Evolutionary conservation across 2,113 vertebrate species (phyloP), one percentile per base, ranked within the genome.

Genomic region (Tylochromis polylepis): DNA sequence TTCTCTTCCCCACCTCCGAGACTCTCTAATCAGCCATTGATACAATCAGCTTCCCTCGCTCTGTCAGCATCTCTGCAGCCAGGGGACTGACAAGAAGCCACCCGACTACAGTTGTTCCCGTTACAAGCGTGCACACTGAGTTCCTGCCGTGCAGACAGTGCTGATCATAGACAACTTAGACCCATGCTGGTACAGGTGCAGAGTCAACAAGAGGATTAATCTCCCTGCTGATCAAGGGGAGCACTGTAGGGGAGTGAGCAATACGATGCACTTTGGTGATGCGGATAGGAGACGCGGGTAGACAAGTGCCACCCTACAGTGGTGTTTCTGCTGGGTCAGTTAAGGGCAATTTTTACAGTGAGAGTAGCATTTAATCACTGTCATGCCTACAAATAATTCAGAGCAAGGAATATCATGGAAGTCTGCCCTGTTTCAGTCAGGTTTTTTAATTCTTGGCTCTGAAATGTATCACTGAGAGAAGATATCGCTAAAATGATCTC

Each of bases 151-250:
- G 88, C n/a, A 78, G 31, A 80, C 16, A 29, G 56, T 34, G 27
- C 78, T 57, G 85, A 92, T 90, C 84, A 79, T 27, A 81, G 86
- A 78, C 80, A 70, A 80, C 86, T 77, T 57, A 58, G 90, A 43
- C 65, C 59, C 84, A 49, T 46, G 86, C 86, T 84, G 81, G 85
- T 87, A 38, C 83, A 93, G 90, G 89, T 94, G 87, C 79, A 24
- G 81, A 59, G 93, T 91, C 88, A 90, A 93, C 90, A 90, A 85
- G 79, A 90, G 93, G 92, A 95, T 95, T 95, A 92, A 89, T 91
- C 82, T 81, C 78, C 41, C 84, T 81, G 89, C 85, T 90, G 93
- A 91, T 94, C 87, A 91, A 77, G 87, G 87, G 81, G 79, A 85
- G 57, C 78, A 4, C 87, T 83, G 79, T 36, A 84, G 89, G 88